phyloP scores from a whole-genome alignment of 1,140 invertebrate genomes.

The Micrasema longulum region DNA sequence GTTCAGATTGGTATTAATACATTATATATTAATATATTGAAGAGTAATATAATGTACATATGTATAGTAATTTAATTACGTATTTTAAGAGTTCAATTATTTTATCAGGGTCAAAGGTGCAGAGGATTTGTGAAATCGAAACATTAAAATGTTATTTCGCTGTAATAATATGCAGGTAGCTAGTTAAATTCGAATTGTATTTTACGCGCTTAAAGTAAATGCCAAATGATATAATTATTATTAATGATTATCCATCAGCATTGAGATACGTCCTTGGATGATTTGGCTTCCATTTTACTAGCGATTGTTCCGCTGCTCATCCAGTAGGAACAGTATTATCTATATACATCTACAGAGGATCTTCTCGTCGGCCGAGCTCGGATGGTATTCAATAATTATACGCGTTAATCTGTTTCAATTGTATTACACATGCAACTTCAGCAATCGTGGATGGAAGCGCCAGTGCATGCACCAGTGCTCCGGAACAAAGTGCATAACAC shows the following conservation, averaged over 20 bases:
- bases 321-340: slow-evolving; percentile 12
- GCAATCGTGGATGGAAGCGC: not conserved
- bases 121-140: no score
- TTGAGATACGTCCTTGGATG: slow-evolving; percentile 30
- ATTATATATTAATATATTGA: no score
- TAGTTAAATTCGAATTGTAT: no score
- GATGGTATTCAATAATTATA: slow-evolving; percentile 31
- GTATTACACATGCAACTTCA: slow-evolving; percentile 12
- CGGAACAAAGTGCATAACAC: slow-evolving; percentile 37
- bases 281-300: slow-evolving; percentile 9
- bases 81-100: no score
- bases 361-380: slow-evolving; percentile 12
- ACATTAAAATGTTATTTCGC: no score
- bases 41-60: no score
- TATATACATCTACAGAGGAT: slow-evolving; percentile 16
- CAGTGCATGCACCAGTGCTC: slow-evolving; percentile 25
- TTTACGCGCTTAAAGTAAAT: no score
- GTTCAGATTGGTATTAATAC: no score
- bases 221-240: no score
- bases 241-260: slow-evolving; percentile 18
- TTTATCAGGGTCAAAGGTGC: no score
- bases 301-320: slow-evolving; percentile 1
- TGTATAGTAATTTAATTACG: no score
- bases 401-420: slow-evolving; percentile 36
- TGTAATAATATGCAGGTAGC: no score